A percentile compares a stretch with the other conserved stretches of the same genome.
Conservation (phyloP, 1,140 invertebrate genomes). For the Centruroides sculpturatus region DNA sequence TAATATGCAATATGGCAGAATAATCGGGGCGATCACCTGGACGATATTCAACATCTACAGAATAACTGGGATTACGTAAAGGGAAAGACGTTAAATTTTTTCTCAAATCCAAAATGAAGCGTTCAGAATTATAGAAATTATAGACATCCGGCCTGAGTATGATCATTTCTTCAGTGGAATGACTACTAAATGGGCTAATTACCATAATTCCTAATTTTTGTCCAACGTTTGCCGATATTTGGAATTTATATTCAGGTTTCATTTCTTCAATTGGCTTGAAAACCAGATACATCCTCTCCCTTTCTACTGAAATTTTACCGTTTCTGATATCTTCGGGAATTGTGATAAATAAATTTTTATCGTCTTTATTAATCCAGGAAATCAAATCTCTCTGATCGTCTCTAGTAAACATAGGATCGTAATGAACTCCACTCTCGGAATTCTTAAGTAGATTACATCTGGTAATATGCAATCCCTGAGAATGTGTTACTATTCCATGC, state of each 20-base stretch:
- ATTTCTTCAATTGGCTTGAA: neutral
- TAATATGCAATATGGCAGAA: constrained; percentile 59
- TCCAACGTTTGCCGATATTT: constrained; percentile 13
- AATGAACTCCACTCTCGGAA: constrained; percentile 69
- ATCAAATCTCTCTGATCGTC: constrained; percentile 76
- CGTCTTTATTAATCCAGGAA: constrained; percentile 46
- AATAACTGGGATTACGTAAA: constrained; percentile 64
- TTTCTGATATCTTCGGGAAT: constrained; percentile 5
- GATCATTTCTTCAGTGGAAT: constrained; percentile 62
- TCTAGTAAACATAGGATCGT: constrained; percentile 74
- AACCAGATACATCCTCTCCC: neutral
- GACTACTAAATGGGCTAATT: constrained; percentile 72
- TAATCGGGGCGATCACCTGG: constrained; percentile 63
- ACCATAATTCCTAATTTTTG: constrained; percentile 26
- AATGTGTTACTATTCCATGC: constrained; percentile 49
- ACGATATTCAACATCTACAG: constrained; percentile 61
- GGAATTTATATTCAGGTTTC: neutral
- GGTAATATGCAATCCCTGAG: constrained; percentile 18
- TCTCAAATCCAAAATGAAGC: constrained; percentile 51
- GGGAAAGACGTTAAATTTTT: constrained; percentile 74
- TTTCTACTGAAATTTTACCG: neutral
- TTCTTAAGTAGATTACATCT: constrained; percentile 44
- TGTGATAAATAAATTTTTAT: constrained; percentile 2
- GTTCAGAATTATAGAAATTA: constrained; percentile 21
- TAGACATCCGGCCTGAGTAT: constrained; percentile 51